Evolutionary conservation across 2,888 invertebrate genomes (phyloP), one percentile per base, ranked within the genome.

Genomic region (Hydrotaea cyrtoneurina): DNA sequence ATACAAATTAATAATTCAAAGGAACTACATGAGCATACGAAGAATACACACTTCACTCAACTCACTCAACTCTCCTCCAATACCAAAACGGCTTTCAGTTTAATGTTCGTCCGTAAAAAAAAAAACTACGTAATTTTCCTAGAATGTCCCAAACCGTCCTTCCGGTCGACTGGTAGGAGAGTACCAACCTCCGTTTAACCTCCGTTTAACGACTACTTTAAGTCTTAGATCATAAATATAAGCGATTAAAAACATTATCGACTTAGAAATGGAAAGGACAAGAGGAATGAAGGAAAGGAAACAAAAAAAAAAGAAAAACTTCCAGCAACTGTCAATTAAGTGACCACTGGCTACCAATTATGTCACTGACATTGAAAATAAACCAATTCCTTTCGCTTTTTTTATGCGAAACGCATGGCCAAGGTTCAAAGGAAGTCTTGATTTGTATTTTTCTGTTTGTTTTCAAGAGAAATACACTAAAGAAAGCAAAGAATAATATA

Each of bases 311-410:
- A 72, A 39, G 31, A 36, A 21, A 57, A 75, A 21, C 15, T 21
- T 69, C 43, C 69, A 43, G 21, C 11, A 79, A 50, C 23, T 72
- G 76, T 64, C 78, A 84, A 55, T 72, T 73, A 81, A 55, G 21
- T 77, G 76, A 21, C 66, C 66, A 39, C 21, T 50, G 50, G 50
- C 55, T 21, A 43, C 64, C 39, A 74, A 82, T 78, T 84, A 85
- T 77, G 74, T 64, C 55, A 78, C 43, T 85, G 85, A 78, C 85
- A 85, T 80, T 85, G 82, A 85, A 82, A 62, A 50, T 46, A 50
- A 11, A 53, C 59, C 75, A 55, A 71, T 81, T 79, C 43, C 36
- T 2, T 71, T 59, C 15, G 21, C 31, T 31, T 31, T 3, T 39
- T 13, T 17, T 26, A 36, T 17, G n/a, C 23, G 36, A 46, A 78